Conservation (phyloP, 2,888 invertebrate species). For the Xanthia icteritia region DNA sequence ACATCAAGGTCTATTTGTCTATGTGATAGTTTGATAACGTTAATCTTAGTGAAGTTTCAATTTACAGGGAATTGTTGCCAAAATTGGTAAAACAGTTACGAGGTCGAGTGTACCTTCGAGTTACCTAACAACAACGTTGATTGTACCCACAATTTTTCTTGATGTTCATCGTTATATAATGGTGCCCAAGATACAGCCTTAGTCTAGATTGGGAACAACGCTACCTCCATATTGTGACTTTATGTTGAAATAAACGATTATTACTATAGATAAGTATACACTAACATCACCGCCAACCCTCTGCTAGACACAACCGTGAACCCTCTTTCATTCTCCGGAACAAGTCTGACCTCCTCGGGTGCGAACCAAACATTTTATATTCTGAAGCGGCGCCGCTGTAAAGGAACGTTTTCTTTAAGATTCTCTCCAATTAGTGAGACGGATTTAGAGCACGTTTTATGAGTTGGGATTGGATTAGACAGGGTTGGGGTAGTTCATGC, state of each 20-base stretch:
- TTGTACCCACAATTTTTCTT: too few species aligned
- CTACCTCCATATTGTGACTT: background rate
- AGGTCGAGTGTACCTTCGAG: too few species aligned
- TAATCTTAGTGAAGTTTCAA: too few species aligned
- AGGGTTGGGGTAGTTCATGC: background rate
- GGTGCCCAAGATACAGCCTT: background rate
- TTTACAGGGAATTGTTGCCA: too few species aligned
- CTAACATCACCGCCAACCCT: background rate
- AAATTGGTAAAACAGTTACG: too few species aligned
- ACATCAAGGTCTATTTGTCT: too few species aligned
- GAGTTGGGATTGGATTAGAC: constrained; percentile 30
- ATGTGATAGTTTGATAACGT: too few species aligned
- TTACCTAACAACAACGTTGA: too few species aligned
- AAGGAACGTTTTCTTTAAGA: constrained; percentile 63
- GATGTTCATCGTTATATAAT: too few species aligned
- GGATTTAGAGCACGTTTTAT: constrained; percentile 36
- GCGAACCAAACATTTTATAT: constrained; percentile 57
- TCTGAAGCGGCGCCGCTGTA: constrained; percentile 49
- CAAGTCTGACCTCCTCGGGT: constrained; percentile 24
- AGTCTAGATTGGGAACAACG: background rate
- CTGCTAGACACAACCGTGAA: background rate
- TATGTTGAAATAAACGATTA: background rate
- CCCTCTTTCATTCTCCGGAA: background rate
- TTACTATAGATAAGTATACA: background rate
- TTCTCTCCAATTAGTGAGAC: constrained; percentile 66